Evolutionary conservation across 2,113 vertebrate genomes (phyloP), one percentile per base, ranked within the genome.

Genomic region (Origma solitaria): DNA sequence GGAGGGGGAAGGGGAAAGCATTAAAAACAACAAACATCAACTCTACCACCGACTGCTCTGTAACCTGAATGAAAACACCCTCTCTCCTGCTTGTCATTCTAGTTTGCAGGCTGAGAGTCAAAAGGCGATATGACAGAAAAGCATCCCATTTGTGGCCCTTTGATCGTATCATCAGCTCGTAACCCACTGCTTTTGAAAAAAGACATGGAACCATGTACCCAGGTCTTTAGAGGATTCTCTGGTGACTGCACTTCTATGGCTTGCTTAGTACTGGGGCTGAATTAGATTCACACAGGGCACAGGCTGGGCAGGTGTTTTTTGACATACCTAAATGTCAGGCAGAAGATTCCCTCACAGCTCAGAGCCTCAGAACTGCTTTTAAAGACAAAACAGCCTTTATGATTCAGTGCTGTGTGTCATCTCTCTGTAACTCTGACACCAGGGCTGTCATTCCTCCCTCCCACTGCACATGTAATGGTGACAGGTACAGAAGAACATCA

Each of bases 311-410:
- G 64, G 42, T 38, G 5, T 65, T 92, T 90, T 86, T 71, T 86
- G 80, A 65, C 45, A 80, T 44, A 57, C 22, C n/a, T 76, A 69
- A 90, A 86, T 90, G 60, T 37, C 66, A 86, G 45, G 28, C 37
- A 70, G 58, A 89, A 93, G 58, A 83, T 49, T 65, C 7, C 14
- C 56, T 77, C 64, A 19, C 37, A 77, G 20, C 72, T 83, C 72
- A 83, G 72, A 83, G 71, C 45, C 62, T 50, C 83, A 27, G 53
- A n/a, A 92, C 68, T 86, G 25, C 58, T 86, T 92, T 86, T 80
- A 92, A 96, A 92, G 64, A 86, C 60, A 86, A 83, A 92, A 83
- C 12, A 94, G 25, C 28, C 50, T 73, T 92, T 96, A 88, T 86
- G 83, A 91, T 69, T 92, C 56, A 65, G 58, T 88, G 62, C 54